Percentiles rank a stretch among this genome's conserved stretches.
Conservation (phyloP, 2,113 vertebrate species). For the Notothenia rossii region DNA sequence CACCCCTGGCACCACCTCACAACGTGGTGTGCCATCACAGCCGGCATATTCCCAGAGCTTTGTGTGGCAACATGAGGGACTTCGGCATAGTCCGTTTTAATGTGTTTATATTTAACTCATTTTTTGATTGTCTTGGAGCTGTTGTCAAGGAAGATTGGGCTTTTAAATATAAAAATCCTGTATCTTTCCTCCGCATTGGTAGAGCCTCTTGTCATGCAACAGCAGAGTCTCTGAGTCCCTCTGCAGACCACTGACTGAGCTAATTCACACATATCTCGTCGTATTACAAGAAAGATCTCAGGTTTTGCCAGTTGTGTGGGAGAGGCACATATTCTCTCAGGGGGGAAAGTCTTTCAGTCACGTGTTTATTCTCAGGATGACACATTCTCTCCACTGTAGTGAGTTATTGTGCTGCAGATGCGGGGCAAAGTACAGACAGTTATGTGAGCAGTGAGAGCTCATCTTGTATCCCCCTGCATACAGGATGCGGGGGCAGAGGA, state of each 20-base stretch:
- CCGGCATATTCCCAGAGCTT: constrained; percentile 49
- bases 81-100: constrained; percentile 17
- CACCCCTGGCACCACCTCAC: constrained; percentile 67
- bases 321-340: constrained; percentile 28
- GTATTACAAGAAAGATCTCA: constrained; percentile 20
- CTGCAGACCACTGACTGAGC: constrained; percentile 25
- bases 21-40: constrained; percentile 58
- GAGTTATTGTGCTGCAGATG: constrained; percentile 59
- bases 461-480: constrained; percentile 51
- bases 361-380: constrained; percentile 38
- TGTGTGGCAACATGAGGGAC: constrained; percentile 34
- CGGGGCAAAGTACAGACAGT: constrained; percentile 61
- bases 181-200: not conserved
- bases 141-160: constrained; percentile 27
- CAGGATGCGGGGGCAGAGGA: constrained; percentile 69
- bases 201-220: constrained; percentile 12
- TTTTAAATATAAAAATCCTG: constrained; percentile 29
- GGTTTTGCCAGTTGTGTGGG: constrained; percentile 25
- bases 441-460: constrained; percentile 56
- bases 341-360: constrained; percentile 36
- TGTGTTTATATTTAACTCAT: constrained; percentile 22
- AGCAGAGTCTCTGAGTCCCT: not conserved
- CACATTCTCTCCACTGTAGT: constrained; percentile 47
- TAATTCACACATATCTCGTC: constrained; percentile 33
- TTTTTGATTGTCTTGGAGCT: constrained; percentile 13